A percentile compares a stretch with the other conserved stretches of the same genome.
These are phyloP conservation scores for Limnephilus auricula DNA, from an alignment of 2,888 invertebrate species.

Conservation along the genomic window DNA sequence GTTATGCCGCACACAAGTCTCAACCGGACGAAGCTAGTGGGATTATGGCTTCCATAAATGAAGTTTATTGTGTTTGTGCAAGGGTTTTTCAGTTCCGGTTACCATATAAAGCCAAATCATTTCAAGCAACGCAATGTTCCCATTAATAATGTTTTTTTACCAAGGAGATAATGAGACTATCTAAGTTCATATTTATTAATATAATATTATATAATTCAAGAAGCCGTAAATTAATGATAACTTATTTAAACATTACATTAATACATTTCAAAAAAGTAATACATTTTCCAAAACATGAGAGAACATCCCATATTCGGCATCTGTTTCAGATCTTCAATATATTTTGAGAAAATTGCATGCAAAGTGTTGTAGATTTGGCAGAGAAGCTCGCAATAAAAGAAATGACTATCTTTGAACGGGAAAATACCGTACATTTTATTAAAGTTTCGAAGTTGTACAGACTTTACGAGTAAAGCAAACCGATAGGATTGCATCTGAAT, in stretches of 20 bases:
- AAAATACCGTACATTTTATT: background rate
- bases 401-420: background rate
- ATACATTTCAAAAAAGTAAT: background rate
- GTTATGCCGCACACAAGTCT: too few relatives aligned
- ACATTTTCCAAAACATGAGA: background rate
- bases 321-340: conserved; percentile 2
- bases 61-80: background rate
- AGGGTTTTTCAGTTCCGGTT: background rate
- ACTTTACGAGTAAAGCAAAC: background rate
- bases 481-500: background rate
- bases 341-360: background rate
- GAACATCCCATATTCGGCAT: background rate
- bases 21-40: too few relatives aligned
- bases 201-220: too few relatives aligned
- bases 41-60: too few relatives aligned
- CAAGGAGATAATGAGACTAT: background rate
- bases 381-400: background rate
- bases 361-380: conserved; percentile 2
- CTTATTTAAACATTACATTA: background rate
- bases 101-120: background rate
- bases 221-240: background rate
- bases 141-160: background rate
- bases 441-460: background rate
- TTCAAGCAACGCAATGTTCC: background rate
- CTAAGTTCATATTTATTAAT: too few relatives aligned